A percentile compares a stretch with the other conserved stretches of the same genome.
phyloP scores from a whole-genome alignment of 2,113 vertebrate species.

The Hipposideros armiger region DNA sequence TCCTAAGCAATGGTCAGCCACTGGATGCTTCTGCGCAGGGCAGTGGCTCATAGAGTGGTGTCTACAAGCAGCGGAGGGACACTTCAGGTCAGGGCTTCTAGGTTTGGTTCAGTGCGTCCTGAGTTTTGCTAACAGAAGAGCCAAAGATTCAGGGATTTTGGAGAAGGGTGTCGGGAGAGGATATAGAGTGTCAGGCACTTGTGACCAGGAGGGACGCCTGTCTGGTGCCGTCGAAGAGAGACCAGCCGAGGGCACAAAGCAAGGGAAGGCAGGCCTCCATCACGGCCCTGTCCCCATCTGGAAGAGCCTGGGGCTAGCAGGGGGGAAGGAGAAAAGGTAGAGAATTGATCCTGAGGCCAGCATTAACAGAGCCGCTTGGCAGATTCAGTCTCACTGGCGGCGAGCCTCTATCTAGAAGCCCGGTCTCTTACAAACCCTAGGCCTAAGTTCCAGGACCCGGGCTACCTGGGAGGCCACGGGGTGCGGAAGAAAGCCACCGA shows the following conservation, averaged over 20 bases:
- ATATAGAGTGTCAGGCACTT: neutral
- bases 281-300: accelerated
- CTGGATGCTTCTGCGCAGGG: neutral
- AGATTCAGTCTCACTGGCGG: neutral
- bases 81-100: neutral
- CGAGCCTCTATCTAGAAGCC: neutral
- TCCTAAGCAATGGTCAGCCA: neutral
- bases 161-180: neutral
- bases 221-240: neutral
- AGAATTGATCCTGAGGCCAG: neutral
- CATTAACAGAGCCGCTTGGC: neutral
- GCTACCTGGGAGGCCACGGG: neutral
- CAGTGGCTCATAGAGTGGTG: neutral
- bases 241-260: neutral
- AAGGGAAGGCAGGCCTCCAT: neutral
- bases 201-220: too few species aligned
- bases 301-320: neutral
- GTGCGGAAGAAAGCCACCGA: neutral
- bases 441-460: neutral
- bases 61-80: neutral
- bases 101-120: neutral
- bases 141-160: neutral
- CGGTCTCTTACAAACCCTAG: neutral
- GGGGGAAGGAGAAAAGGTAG: neutral
- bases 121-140: neutral